Conservation (phyloP, 2,113 vertebrate species). For the Cairina moschata region DNA sequence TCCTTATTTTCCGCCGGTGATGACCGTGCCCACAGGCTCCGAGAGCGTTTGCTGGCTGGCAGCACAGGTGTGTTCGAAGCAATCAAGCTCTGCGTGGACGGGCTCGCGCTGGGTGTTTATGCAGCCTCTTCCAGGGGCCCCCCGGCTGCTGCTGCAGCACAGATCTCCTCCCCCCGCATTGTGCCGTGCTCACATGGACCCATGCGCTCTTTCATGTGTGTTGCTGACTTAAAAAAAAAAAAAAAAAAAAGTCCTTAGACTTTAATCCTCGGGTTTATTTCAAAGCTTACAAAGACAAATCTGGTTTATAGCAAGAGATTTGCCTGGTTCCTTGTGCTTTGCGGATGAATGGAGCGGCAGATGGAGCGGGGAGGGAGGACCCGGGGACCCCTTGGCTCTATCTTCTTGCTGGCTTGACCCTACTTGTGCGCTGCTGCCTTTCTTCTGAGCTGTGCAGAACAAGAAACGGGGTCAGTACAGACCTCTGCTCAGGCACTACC, state of each 20-base stretch:
- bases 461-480: neutral
- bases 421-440: neutral
- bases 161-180: neutral
- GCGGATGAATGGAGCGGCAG: constrained; percentile 24
- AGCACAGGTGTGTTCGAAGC: neutral
- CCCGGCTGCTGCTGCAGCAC: neutral
- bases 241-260: neutral
- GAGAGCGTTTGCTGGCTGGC: neutral
- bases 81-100: neutral
- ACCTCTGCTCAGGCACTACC: neutral
- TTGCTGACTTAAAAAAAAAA: neutral
- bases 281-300: constrained; percentile 57
- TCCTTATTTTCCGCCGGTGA: neutral
- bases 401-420: neutral
- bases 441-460: neutral
- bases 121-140: neutral
- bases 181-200: neutral
- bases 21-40: neutral
- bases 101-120: neutral
- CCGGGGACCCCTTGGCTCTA: neutral
- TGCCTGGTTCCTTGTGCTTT: constrained; percentile 33
- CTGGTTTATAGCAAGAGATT: constrained; percentile 52
- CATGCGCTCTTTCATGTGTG: neutral
- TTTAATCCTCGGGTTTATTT: constrained; percentile 67
- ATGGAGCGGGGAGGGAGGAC: constrained; percentile 3